phyloP scores from a whole-genome alignment of 2,888 invertebrate species.

The Cephus spinipes region DNA sequence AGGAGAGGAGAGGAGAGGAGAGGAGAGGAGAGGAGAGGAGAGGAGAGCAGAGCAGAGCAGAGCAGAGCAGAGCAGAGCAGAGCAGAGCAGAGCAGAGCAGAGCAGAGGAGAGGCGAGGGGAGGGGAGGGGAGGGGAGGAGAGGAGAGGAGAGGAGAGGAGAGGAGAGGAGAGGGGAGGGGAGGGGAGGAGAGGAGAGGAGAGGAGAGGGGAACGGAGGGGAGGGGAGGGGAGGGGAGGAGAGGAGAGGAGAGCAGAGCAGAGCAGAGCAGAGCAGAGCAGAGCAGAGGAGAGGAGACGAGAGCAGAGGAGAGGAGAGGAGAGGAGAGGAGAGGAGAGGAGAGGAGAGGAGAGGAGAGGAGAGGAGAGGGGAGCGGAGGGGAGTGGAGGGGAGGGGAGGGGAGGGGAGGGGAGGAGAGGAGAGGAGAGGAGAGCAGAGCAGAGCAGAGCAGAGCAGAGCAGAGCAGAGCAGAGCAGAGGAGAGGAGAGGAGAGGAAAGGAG shows the following conservation, averaged over 20 bases:
- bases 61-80: not conserved
- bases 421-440: not conserved
- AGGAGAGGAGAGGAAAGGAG: not conserved
- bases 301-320: no score
- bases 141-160: constrained; percentile 11
- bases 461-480: not conserved
- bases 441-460: not conserved
- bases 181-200: constrained; percentile 9
- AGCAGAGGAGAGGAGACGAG: no score
- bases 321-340: no score
- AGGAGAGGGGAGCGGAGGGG: no score
- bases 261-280: no score
- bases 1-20: not conserved
- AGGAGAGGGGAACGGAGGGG: not conserved
- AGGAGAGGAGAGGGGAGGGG: constrained; percentile 3
- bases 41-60: not conserved
- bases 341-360: no score
- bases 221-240: not conserved
- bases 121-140: constrained; percentile 5
- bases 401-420: no score
- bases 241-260: no score
- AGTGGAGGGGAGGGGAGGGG: no score
- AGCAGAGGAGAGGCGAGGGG: not conserved
- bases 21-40: not conserved
- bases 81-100: not conserved